Conservation (phyloP, 2,113 vertebrate species). For the Melanostigma gelatinosum region DNA sequence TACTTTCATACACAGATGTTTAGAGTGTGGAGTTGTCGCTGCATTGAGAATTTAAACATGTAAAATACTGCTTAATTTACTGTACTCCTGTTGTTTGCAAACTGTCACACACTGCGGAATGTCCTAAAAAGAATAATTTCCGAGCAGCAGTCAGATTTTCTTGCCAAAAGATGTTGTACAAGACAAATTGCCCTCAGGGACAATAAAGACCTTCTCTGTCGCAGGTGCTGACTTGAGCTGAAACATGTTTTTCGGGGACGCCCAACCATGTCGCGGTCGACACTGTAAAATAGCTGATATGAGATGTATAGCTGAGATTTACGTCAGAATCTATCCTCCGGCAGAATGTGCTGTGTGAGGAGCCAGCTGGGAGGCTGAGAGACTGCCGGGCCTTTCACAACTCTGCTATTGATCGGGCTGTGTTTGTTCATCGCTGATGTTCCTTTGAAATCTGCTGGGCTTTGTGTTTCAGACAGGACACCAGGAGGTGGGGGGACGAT, state of each 20-base stretch:
- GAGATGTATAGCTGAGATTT: slow-evolving; percentile 12
- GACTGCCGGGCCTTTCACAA: slow-evolving; percentile 37
- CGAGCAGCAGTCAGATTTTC: neutral
- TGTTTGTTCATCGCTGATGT: slow-evolving; percentile 70
- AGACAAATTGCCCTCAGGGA: slow-evolving; percentile 16
- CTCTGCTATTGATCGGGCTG: slow-evolving; percentile 57
- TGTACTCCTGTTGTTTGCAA: neutral
- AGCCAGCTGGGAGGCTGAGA: slow-evolving; percentile 14
- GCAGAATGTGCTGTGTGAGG: slow-evolving; percentile 28
- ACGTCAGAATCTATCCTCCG: slow-evolving; percentile 12
- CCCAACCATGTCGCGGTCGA: neutral
- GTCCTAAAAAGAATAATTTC: neutral
- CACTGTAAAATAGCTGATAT: slow-evolving; percentile 17
- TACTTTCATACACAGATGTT: neutral
- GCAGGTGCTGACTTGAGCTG: slow-evolving; percentile 49
- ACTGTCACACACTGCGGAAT: neutral
- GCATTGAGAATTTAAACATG: neutral
- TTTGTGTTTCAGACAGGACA: slow-evolving; percentile 53
- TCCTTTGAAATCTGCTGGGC: slow-evolving; percentile 56
- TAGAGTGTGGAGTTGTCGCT: neutral
- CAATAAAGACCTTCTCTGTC: slow-evolving; percentile 32
- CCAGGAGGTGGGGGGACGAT: neutral
- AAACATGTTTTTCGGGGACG: slow-evolving; percentile 37
- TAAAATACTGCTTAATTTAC: neutral
- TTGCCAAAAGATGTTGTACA: slow-evolving; percentile 14